A percentile compares a stretch with the other conserved stretches of the same genome.
Conservation (phyloP, 2,113 vertebrate genomes). For the Poecilia latipinna region DNA sequence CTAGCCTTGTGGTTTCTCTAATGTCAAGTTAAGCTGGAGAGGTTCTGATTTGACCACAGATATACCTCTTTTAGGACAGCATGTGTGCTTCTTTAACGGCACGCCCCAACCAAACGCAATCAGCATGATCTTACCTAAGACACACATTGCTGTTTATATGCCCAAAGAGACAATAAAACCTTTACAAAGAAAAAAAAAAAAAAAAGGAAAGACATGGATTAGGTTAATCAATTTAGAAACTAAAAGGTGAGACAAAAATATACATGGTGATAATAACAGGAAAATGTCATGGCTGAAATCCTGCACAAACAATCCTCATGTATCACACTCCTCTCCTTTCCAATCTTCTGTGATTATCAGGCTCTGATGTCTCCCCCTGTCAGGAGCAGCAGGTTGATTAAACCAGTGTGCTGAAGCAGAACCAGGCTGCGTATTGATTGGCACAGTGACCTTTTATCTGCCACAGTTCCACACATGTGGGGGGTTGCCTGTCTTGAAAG, state of each 20-base stretch:
- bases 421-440: conserved; percentile 66
- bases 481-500: conserved; percentile 39
- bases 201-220: background rate
- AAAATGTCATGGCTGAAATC: conserved; percentile 3
- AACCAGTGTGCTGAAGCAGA: conserved; percentile 50
- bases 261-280: background rate
- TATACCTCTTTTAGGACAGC: conserved; percentile 9
- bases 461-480: conserved; percentile 31
- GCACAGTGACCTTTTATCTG: conserved; percentile 69
- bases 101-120: conserved; percentile 48
- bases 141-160: conserved; percentile 40
- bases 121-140: conserved; percentile 45
- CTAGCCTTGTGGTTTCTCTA: conserved; percentile 46
- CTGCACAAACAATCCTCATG: background rate
- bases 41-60: conserved; percentile 50
- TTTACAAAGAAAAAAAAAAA: conserved; percentile 20
- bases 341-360: conserved; percentile 22
- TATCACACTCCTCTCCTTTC: conserved; percentile 20
- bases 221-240: background rate
- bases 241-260: background rate
- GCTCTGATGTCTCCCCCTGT: conserved; percentile 26
- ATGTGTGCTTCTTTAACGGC: conserved; percentile 26
- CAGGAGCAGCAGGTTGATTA: conserved; percentile 40
- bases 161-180: conserved; percentile 49
- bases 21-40: conserved; percentile 42